phyloP scores from a whole-genome alignment of 2,113 vertebrate genomes.

The Machaerirhynchus nigripectus region DNA sequence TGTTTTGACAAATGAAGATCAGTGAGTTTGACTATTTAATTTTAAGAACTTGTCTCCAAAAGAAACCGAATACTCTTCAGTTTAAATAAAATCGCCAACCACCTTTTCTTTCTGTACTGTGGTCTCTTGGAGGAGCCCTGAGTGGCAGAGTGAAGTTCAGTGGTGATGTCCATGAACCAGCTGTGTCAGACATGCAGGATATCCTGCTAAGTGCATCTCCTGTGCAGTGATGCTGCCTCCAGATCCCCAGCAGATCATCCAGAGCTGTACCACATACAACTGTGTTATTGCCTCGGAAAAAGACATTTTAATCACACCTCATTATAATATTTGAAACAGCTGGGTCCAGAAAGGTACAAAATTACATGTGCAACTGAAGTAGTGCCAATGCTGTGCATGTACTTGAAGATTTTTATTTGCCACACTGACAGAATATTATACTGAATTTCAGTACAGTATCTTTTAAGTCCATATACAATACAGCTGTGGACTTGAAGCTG shows the following conservation, averaged over 20 bases:
- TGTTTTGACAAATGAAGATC: not conserved
- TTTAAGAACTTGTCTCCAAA: not conserved
- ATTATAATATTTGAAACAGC: not conserved
- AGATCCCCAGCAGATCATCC: not conserved
- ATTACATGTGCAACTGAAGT: not conserved
- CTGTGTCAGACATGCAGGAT: not conserved
- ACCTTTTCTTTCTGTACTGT: fast-evolving
- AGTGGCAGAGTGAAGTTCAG: not conserved
- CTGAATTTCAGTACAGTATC: not conserved
- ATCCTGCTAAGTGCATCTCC: not conserved
- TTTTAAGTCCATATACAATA: not conserved
- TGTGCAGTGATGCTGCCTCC: not conserved
- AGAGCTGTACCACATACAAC: fast-evolving
- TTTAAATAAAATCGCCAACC: not conserved
- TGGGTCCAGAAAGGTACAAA: not conserved
- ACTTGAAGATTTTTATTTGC: not conserved
- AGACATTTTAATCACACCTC: not conserved
- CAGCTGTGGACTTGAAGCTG: not conserved
- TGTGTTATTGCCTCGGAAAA: not conserved
- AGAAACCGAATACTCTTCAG: not conserved
- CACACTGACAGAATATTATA: not conserved
- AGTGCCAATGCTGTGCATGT: not conserved
- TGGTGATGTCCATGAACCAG: not conserved
- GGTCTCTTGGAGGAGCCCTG: not conserved
- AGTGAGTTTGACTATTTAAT: not conserved